Evolutionary conservation across 2,797 vertebrate genomes (phyloP).

Genomic region (Lepilemur ruficaudatus): DNA sequence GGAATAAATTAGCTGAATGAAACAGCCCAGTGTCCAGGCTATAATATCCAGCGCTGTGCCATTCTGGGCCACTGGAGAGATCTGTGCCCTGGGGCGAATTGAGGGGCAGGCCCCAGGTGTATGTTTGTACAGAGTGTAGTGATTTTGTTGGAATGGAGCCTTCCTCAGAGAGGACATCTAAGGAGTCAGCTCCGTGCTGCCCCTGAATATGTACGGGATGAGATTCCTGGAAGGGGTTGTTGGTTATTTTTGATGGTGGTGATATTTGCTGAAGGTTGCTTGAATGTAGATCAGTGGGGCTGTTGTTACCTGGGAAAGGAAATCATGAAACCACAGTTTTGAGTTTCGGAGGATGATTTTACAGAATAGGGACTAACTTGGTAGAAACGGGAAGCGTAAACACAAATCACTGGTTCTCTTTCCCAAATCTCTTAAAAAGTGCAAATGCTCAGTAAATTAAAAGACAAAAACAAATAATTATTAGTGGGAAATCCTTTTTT

Average conservation of each 20-base stretch:
- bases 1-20: slow-evolving; percentile 31
- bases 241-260: not conserved
- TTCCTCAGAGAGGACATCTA: not conserved
- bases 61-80: not conserved
- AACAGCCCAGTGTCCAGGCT: slow-evolving; percentile 52
- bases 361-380: not conserved
- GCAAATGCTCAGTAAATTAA: not conserved
- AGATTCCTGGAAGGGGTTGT: not conserved
- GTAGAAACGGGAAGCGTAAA: not conserved
- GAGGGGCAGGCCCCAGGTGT: not conserved
- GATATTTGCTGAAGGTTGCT: not conserved
- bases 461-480: not conserved
- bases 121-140: not conserved
- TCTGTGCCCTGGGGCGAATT: not conserved
- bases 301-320: not conserved
- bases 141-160: slow-evolving; percentile 27
- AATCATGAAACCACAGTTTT: not conserved
- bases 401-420: not conserved
- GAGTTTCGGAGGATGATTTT: not conserved
- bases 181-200: not conserved
- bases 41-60: not conserved
- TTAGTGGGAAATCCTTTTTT: not conserved
- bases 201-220: not conserved
- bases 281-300: not conserved
- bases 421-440: not conserved